Conservation (phyloP, 2,113 vertebrate species). For the Aegithalos caudatus region DNA sequence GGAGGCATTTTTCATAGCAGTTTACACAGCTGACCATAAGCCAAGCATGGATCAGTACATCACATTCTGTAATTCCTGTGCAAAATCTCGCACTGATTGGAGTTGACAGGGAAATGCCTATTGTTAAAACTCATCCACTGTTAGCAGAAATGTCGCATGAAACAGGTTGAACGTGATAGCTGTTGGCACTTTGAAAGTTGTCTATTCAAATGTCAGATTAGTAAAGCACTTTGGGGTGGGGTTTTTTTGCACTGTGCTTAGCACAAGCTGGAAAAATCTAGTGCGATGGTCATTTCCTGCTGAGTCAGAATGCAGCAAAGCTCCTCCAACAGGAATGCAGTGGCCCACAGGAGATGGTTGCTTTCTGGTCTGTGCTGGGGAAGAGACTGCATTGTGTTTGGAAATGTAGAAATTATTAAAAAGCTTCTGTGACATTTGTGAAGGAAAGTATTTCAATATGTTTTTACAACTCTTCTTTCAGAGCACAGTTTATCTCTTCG, state of each 20-base stretch:
- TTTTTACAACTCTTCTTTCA: constrained; percentile 8
- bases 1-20: neutral
- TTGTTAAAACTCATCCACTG: constrained; percentile 42
- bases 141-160: constrained; percentile 16
- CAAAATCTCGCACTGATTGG: neutral
- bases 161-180: constrained; percentile 13
- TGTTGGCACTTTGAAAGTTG: neutral
- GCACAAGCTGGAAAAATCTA: constrained; percentile 29
- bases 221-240: neutral
- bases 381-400: neutral
- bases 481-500: neutral
- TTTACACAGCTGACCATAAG: neutral
- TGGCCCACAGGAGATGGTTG: neutral
- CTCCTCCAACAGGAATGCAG: neutral
- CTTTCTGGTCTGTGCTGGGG: constrained; percentile 1
- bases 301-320: constrained; percentile 36
- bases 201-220: constrained; percentile 43
- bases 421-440: neutral
- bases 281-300: neutral
- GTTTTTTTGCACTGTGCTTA: neutral
- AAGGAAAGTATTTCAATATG: constrained; percentile 32
- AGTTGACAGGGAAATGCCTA: constrained; percentile 32
- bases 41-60: neutral
- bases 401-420: constrained; percentile 12
- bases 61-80: neutral